Conservation (phyloP, 30 jellyfish, hydroid and myxozoan genomes). For the Nemopilema nomurai region DNA sequence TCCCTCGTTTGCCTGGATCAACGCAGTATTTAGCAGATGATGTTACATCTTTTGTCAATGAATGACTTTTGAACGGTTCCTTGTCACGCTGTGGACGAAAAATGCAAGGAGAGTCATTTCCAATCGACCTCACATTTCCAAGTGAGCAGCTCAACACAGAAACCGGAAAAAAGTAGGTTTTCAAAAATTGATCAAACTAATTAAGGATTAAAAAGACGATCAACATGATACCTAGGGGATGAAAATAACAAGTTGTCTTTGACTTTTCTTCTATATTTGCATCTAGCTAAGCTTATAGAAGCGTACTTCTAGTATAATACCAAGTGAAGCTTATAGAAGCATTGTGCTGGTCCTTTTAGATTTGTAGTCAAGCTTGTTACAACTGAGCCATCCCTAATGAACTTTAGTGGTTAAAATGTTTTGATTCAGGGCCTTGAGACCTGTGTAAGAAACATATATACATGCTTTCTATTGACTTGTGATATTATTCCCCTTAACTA, state of each 20-base stretch:
- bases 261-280: neutral
- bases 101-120: slow-evolving; percentile 17
- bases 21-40: neutral
- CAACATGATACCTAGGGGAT: neutral
- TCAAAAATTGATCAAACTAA: slow-evolving; percentile 1
- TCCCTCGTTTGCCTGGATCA: slow-evolving; percentile 23
- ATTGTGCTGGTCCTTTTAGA: neutral
- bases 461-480: neutral
- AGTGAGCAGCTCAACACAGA: slow-evolving; percentile 3
- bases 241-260: slow-evolving; percentile 11
- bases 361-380: neutral
- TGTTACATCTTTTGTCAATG: neutral
- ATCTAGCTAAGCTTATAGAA: neutral
- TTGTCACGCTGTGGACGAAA: slow-evolving; percentile 14
- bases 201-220: neutral
- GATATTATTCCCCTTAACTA: neutral
- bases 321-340: neutral
- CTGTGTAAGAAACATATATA: neutral
- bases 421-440: neutral
- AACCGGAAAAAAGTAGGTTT: slow-evolving; percentile 20
- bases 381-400: neutral
- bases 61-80: neutral
- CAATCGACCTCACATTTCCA: slow-evolving; percentile 2
- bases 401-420: neutral
- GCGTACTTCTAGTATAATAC: neutral